A percentile compares a stretch with the other conserved stretches of the same genome.
Conservation (phyloP, 2,113 vertebrate genomes). For the Raja brachyura region DNA sequence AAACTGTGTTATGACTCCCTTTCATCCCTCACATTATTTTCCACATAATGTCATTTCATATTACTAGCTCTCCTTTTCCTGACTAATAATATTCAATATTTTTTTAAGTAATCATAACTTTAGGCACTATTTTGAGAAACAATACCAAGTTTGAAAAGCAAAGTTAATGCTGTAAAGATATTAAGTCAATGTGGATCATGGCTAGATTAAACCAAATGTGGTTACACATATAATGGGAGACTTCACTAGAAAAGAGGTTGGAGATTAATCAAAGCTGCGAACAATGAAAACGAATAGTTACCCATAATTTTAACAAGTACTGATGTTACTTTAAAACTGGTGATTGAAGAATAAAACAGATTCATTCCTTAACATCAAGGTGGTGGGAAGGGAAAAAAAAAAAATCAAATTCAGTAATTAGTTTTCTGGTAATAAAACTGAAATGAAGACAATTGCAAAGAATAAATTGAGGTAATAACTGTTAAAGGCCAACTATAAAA, state of each 20-base stretch:
- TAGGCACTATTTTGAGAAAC: background rate
- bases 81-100: background rate
- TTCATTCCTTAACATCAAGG: background rate
- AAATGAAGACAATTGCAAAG: background rate
- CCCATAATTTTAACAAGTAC: background rate
- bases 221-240: background rate
- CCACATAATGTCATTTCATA: background rate
- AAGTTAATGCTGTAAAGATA: background rate
- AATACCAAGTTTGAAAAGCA: too few species aligned
- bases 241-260: background rate
- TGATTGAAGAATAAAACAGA: background rate
- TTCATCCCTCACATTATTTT: background rate
- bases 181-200: background rate
- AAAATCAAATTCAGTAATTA: background rate
- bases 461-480: background rate
- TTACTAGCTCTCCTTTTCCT: background rate
- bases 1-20: background rate
- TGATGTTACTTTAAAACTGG: background rate
- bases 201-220: background rate
- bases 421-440: background rate
- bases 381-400: background rate
- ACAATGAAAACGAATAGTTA: background rate
- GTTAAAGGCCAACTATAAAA: background rate
- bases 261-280: background rate
- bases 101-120: background rate